Percentiles rank a stretch among this genome's conserved stretches.
Conservation (phyloP, 2,888 invertebrate genomes). For the Tipula unca region DNA sequence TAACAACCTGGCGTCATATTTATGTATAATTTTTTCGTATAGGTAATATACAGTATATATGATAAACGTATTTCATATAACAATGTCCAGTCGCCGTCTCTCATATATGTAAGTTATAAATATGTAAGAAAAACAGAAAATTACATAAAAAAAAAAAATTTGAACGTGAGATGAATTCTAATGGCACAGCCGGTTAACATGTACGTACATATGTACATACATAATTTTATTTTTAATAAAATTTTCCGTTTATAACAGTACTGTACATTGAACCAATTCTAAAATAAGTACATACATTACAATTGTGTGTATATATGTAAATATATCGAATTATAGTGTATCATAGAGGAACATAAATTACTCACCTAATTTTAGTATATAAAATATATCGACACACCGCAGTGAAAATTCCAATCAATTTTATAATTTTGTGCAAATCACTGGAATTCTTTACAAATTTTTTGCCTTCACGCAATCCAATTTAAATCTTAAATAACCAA, state of each 20-base stretch:
- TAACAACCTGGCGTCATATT: constrained; percentile 8
- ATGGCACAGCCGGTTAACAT: constrained; percentile 8
- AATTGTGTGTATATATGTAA: not conserved
- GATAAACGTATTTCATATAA: not conserved
- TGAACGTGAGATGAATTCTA: not conserved
- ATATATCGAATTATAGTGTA: not conserved
- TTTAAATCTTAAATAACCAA: not conserved
- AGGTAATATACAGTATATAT: not conserved
- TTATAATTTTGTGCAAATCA: not conserved
- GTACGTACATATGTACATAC: not conserved
- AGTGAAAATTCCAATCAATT: not conserved
- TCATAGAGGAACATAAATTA: not conserved
- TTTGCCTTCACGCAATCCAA: not conserved
- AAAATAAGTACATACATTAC: not conserved
- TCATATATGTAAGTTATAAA: not conserved
- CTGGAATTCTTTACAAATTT: not conserved
- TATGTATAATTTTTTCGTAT: not conserved
- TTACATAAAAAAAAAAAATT: not conserved
- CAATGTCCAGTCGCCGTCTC: not conserved
- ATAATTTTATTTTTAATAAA: not conserved
- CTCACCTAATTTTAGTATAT: not conserved
- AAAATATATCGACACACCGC: not conserved
- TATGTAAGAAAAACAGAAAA: not conserved
- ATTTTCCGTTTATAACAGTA: not conserved
- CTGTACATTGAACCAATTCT: not conserved